Percentiles rank a stretch among this genome's conserved stretches.
These are phyloP conservation scores for Siniperca undulata DNA, from an alignment of 2,797 vertebrate species.

Conservation along the genomic window DNA sequence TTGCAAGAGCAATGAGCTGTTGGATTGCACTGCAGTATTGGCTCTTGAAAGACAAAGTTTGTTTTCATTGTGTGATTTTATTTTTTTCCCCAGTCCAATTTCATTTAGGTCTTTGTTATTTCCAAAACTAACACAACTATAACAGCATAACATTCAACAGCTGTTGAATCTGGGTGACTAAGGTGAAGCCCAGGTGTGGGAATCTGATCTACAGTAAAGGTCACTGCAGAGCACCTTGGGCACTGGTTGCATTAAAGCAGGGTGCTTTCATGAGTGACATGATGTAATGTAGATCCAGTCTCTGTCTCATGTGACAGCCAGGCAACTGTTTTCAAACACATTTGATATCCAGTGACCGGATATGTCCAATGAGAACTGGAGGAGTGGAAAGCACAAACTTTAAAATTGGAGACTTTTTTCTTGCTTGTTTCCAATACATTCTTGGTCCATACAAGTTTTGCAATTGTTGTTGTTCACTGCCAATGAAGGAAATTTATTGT, in stretches of 20 bases:
- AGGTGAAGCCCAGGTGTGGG: slow-evolving; percentile 28
- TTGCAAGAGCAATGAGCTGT: slow-evolving; percentile 36
- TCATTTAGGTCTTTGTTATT: slow-evolving; percentile 42
- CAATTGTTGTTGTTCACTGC: slow-evolving; percentile 9
- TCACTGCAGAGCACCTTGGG: not conserved
- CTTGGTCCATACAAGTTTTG: not conserved
- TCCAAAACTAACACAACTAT: slow-evolving; percentile 25
- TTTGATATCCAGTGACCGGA: slow-evolving; percentile 39
- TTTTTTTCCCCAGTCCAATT: slow-evolving; percentile 26
- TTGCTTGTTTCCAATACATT: slow-evolving; percentile 23
- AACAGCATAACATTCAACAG: not conserved
- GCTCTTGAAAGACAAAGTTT: slow-evolving; percentile 34
- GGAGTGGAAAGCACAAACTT: slow-evolving; percentile 38
- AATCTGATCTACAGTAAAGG: slow-evolving; percentile 28
- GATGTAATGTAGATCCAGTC: slow-evolving; percentile 32
- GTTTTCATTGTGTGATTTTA: slow-evolving; percentile 47
- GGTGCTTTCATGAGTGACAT: slow-evolving; percentile 22
- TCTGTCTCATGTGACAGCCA: slow-evolving; percentile 40
- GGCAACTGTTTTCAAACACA: slow-evolving; percentile 30
- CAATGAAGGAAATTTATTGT: slow-evolving; percentile 14
- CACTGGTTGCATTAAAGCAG: not conserved
- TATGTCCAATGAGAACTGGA: slow-evolving; percentile 28
- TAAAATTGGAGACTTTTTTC: slow-evolving; percentile 4
- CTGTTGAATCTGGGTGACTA: slow-evolving; percentile 29
- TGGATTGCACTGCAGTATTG: slow-evolving; percentile 20